Percentiles rank a stretch among this genome's conserved stretches.
These are phyloP conservation scores for Ephestia elutella DNA, from an alignment of 1,140 invertebrate genomes.

Conservation along the genomic window DNA sequence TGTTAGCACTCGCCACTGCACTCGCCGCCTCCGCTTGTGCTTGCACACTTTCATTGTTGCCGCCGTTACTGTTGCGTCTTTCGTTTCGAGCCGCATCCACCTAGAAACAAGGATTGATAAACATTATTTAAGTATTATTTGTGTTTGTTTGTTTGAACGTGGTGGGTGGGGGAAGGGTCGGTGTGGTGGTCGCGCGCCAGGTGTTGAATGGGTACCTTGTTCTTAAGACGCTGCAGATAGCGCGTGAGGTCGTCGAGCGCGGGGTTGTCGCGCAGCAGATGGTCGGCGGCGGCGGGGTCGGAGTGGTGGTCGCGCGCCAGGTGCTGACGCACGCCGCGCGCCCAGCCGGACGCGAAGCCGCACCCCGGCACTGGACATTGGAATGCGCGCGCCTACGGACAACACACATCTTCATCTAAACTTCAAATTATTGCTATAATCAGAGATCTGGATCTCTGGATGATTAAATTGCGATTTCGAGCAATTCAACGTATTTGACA, in stretches of 20 bases:
- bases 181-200: no score
- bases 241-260: slow-evolving; percentile 83
- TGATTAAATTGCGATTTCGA: no score
- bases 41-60: slow-evolving; percentile 25
- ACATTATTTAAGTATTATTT: not conserved
- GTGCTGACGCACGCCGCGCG: slow-evolving; percentile 83
- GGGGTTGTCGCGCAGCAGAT: slow-evolving; percentile 79
- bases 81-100: slow-evolving; percentile 47
- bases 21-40: slow-evolving; percentile 21
- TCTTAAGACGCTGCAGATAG: slow-evolving; percentile 80
- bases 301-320: slow-evolving; percentile 79
- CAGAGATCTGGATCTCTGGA: no score
- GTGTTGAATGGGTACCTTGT: slow-evolving; percentile 74
- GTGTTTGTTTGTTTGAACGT: no score
- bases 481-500: no score
- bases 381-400: slow-evolving; percentile 78
- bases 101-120: slow-evolving; percentile 21
- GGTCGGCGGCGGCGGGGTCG: slow-evolving; percentile 76
- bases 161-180: no score
- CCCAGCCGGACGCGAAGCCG: slow-evolving; percentile 84
- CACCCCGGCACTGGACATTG: slow-evolving; percentile 79
- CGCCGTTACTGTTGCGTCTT: slow-evolving; percentile 20
- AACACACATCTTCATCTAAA: no score
- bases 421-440: no score
- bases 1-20: slow-evolving; percentile 28